phyloP scores from a whole-genome alignment of 2,797 vertebrate species.

The Allobates femoralis region DNA sequence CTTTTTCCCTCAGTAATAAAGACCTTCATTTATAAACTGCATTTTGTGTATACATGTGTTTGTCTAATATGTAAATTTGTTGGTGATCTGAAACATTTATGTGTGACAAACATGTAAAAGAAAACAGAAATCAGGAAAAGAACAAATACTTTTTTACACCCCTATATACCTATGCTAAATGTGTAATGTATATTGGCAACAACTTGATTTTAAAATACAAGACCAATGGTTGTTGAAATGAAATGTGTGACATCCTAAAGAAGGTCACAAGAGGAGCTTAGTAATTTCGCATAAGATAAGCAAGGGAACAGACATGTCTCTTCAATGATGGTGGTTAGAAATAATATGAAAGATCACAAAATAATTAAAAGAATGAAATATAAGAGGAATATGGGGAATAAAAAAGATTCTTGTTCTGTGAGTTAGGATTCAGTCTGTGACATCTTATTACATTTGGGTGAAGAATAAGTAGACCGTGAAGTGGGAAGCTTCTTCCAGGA shows the following conservation, averaged over 20 bases:
- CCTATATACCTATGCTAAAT: not conserved
- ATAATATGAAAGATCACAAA: not conserved
- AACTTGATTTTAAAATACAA: not conserved
- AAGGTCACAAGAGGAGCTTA: not conserved
- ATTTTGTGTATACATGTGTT: too few relatives aligned
- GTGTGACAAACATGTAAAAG: too few relatives aligned
- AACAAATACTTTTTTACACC: too few relatives aligned
- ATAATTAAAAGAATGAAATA: not conserved
- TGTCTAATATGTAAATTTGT: too few relatives aligned
- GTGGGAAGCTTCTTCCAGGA: not conserved
- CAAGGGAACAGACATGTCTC: not conserved
- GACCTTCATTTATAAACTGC: too few relatives aligned
- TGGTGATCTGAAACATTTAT: too few relatives aligned
- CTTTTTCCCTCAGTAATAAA: too few relatives aligned
- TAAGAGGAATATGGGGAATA: constrained; percentile 9
- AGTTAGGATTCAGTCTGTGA: constrained; percentile 3
- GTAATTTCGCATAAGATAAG: not conserved
- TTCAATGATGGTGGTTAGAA: not conserved
- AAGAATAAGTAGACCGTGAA: not conserved
- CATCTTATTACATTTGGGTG: not conserved
- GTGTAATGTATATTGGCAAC: not conserved
- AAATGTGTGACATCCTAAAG: not conserved
- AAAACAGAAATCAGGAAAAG: too few relatives aligned
- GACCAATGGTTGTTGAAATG: not conserved
- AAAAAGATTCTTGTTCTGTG: not conserved